Base-by-base conservation (phyloP, 1,140 invertebrate species). In the Bombus turneri region DNA sequence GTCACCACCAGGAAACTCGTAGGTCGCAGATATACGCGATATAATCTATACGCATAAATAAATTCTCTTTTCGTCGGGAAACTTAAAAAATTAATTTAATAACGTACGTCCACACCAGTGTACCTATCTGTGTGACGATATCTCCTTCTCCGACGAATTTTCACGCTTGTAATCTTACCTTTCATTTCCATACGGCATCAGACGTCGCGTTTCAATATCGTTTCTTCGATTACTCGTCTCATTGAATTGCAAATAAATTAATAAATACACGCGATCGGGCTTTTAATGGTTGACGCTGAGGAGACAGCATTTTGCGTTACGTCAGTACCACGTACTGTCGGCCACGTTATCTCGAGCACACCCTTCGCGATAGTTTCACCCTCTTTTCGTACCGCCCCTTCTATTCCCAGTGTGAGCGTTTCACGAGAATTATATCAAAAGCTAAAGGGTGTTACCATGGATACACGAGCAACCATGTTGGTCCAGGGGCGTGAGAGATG, bases 391-490 rank as follows among this genome's bases (percentile, higher is more conserved):
- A 81, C 74, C 86, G 78, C 76, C 89, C 57, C 84, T 85, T 82
- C 34, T 78, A 68, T 80, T 69, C 69, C 80, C 59, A 39, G 37
- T 34, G 78, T 64, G 41, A 64, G 75, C 66, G 53, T 85, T 83
- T 83, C 71, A 25, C 22, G 39, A 62, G 75, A 57, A 57, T 79
- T 53, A 82, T 86, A 68, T 47, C 28, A 68, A 37, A 78, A 69
- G 53, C 64, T 34, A 59, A 53, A 84, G 87, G 82, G 87, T 68
- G 91, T 92, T 92, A 47, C 91, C 83, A 92, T 92, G 90, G 91
- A 73, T 87, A 92, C 91, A 53, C 10, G 22, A 53, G 82, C 73
- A 74, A 84, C 90, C 91, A 91, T 90, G 72, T 77, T 86, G 79
- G 72, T 53, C 69, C 83, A 88, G 90, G 83, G 87, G 87, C 91